Evolutionary conservation across 2,113 vertebrate genomes (phyloP), one percentile per base, ranked within the genome.

Genomic region (Epinephelus cyanopodus): DNA sequence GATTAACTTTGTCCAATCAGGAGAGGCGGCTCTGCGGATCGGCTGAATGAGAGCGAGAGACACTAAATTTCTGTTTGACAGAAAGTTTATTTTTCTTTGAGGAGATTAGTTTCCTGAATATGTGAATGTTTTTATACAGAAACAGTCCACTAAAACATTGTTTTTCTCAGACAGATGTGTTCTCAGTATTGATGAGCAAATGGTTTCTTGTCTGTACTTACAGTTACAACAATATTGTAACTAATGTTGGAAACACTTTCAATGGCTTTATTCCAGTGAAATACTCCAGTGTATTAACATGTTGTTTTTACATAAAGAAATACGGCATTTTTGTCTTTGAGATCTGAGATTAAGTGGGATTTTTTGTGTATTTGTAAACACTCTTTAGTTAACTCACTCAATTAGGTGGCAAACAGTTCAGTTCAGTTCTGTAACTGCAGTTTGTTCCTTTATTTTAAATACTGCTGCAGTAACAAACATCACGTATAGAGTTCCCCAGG

Each of bases 41-140:
- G 9, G 25, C 57, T 18, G 1, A 29, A 60, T 14, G 37, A 60
- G 10, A 47, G 13, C 7, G 47, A 48, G 27, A n/a, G 60, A 62
- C 57, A 33, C 39, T 33, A 12, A 11, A 37, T 53, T 81, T 85
- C 15, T 52, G 53, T 74, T 73, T 25, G 9, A 81, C 58, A 65
- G 66, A 65, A 63, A n/a, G 9, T 57, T 45, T 23, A 33, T 58
- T 68, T 67, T 80, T 57, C 12, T 42, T 58, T 5, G 23, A 78
- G 17, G 50, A 42, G 39, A 60, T 62, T 53, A 15, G 33, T 68
- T 82, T 88, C 80, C 84, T 87, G 70, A 58, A 87, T 76, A 83
- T 84, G 84, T 92, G 87, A 87, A 90, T 85, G 66, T 88, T 90
- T 77, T 37, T 7, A 61, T 52, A 10, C 63, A 5, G 37, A 15